Evolutionary conservation across 2,113 vertebrate species (phyloP).

Genomic region (Plestiodon gilberti): DNA sequence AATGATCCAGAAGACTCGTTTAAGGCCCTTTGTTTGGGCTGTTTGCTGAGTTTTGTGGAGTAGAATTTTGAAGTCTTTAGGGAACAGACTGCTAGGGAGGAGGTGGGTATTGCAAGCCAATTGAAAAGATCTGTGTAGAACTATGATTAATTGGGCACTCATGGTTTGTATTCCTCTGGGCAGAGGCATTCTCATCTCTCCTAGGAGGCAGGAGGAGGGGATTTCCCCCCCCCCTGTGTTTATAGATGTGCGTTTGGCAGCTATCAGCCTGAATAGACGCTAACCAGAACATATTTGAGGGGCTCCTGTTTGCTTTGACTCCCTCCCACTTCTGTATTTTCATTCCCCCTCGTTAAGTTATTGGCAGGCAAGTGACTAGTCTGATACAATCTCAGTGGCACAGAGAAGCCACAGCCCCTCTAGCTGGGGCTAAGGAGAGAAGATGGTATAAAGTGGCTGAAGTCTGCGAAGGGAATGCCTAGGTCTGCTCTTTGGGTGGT

Average conservation of each 20-base stretch:
- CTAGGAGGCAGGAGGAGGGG: not conserved
- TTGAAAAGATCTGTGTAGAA: not conserved
- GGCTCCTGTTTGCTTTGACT: rapidly evolving
- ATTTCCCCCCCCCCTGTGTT: not conserved
- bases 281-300: not conserved
- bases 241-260: not conserved
- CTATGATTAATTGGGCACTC: not conserved
- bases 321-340: not conserved
- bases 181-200: not conserved
- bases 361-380: not conserved
- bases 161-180: not conserved
- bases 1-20: not conserved
- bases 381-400: not conserved
- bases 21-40: not conserved
- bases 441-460: not conserved
- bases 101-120: rapidly evolving
- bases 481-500: not conserved
- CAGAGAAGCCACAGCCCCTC: rapidly evolving
- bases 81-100: rapidly evolving
- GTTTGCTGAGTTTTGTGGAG: not conserved
- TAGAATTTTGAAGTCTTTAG: not conserved
- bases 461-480: not conserved
- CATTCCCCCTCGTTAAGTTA: not conserved
- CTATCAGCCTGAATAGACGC: not conserved
- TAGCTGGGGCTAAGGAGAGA: not conserved